Evolutionary conservation across 2,113 vertebrate species (phyloP), one percentile per base, ranked within the genome.

Genomic region (Piprites chloris): DNA sequence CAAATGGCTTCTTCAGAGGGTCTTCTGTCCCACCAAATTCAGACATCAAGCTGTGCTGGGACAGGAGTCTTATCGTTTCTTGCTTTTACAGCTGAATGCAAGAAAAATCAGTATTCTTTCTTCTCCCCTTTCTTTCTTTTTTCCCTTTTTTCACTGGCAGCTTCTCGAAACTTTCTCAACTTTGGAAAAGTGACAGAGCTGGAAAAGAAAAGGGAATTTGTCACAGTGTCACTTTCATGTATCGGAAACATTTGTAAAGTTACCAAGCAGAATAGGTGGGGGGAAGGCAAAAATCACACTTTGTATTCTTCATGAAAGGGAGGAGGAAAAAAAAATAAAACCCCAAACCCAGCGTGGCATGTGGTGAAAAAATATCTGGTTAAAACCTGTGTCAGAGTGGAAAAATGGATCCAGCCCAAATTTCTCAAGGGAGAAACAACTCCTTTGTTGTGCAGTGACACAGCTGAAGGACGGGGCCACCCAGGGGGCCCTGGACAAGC

Each of bases 161-260:
- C 18, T 69, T 78, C 87, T 81, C 50, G n/a, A 79, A 94, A 95
- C 55, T 85, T 91, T 89, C 42, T 85, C 73, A 63, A 71, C 73
- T 94, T 81, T 67, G 50, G 32, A 32, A 77, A 71, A 94, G 72
- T 87, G 89, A 71, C 1, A 0, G 73, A 91, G 61, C 65, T 78
- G 65, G 53, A 81, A 89, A 77, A 91, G 59, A 67, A 91, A 96
- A 95, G 50, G 56, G 92, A 58, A 67, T 93, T 93, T 94, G 89
- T 96, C 89, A 94, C 80, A 65, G 69, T 82, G 92, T 87, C 92
- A 89, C 77, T 75, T 94, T 30, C 81, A 67, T 16, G 62, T 78
- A 59, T 35, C 46, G 77, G 68, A 89, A 91, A 63, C 87, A 72
- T 93, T 94, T 95, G 56, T 91, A 87, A 94, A 75, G 69, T 75